Base-by-base conservation (phyloP, 2,888 invertebrate genomes). In the Seira musarum region DNA sequence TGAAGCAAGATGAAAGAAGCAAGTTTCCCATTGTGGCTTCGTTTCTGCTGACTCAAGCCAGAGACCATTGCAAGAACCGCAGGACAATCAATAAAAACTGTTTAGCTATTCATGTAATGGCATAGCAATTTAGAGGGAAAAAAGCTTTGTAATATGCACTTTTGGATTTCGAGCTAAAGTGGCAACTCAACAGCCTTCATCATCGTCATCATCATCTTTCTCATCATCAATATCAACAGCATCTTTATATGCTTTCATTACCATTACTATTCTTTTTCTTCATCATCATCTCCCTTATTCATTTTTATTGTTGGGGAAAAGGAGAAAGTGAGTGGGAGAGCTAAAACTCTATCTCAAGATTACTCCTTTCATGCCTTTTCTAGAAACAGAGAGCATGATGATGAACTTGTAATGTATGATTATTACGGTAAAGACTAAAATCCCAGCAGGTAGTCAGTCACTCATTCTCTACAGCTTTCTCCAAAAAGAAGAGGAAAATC, bases 401-500 rank as follows among this genome's bases (percentile, higher is more conserved):
- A 8, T 60, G 10, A 60, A 60, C 60, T 60, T 60, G 21, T 60
- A 60, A 46, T 61, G 35, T 24, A 49, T 67, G 22, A n/a, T 21
- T 57, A 53, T 65, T 24, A 22, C 10, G 25, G 46, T 19, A 65
- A 65, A 61, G 30, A 24, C 19, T 70, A 76, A 80, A 80, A 80
- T 80, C 80, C 61, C 75, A 80, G 80, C 75, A 80, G 80, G 80
- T 80, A 80, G 71, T 67, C 80, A 57, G 35, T 30, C 60, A 60
- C 60, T 60, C 15, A 21, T 21, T 30, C 22, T 6, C 40, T 40
- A 21, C 60, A 8, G n/a, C 60, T 60, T 60, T 60, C 10, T 60
- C 60, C 53, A 30, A 30, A 49, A 8, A 49, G 49, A 49, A 49
- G 49, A 3, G 15, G 6, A 49, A 49, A 49, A n/a, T 49, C 49